A percentile compares a stretch with the other conserved stretches of the same genome.
Conservation (phyloP, 2,113 vertebrate species). For the Oxygymnocypris stewartii region DNA sequence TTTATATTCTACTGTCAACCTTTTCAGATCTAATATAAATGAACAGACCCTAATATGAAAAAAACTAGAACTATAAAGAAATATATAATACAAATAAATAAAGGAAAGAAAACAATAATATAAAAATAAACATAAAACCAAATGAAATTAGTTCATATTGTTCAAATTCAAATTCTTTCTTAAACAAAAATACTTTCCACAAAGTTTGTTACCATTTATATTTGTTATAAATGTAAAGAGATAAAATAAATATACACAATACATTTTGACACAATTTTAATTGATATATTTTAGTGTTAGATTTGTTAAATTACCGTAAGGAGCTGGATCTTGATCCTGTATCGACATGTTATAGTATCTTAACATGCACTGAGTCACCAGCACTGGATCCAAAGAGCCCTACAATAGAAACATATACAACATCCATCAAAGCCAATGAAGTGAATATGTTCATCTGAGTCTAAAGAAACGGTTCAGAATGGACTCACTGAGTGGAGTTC, state of each 20-base stretch:
- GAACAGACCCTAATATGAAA: not conserved
- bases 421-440: not conserved
- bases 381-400: slow-evolving; percentile 62
- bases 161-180: too few relatives aligned
- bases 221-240: not conserved
- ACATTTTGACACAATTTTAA: not conserved
- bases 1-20: not conserved
- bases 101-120: too few relatives aligned
- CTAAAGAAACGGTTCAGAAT: slow-evolving; percentile 4
- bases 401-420: not conserved
- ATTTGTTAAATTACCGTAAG: slow-evolving; percentile 67
- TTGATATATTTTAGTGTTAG: not conserved
- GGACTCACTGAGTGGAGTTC: slow-evolving; percentile 75
- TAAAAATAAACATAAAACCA: too few relatives aligned
- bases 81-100: too few relatives aligned
- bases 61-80: too few relatives aligned
- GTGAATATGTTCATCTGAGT: not conserved
- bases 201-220: not conserved
- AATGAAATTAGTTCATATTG: too few relatives aligned
- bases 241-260: not conserved
- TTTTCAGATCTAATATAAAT: not conserved
- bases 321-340: slow-evolving; percentile 65
- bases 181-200: too few relatives aligned
- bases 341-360: slow-evolving; percentile 77
- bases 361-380: slow-evolving; percentile 67